Evolutionary conservation across 2,888 invertebrate species (phyloP), one percentile per base, ranked within the genome.

Genomic region (Cyrtodaria siliqua): DNA sequence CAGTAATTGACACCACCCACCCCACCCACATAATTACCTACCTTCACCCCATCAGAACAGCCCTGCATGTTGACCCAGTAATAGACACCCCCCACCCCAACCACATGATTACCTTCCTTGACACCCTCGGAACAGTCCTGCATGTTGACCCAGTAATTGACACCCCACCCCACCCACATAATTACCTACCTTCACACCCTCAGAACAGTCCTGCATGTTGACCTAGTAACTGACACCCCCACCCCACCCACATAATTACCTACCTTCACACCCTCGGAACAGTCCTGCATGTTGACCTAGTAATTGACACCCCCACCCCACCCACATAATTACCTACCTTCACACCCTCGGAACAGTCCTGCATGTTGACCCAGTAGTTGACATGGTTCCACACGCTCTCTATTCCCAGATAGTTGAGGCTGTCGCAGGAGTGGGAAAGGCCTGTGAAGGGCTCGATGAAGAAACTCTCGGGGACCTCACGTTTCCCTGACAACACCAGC

Each of bases 371-470:
- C 93, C 93, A 93, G 84, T 92, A 98, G 93, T 98, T 98, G 60
- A 94, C 94, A 89, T 97, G 94, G 88, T 97, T 97, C 95, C 98
- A 98, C 60, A 98, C 93, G 82, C 96, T 96, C 89, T 98, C 97
- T 3, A 98, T 94, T 0, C 96, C 95, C 33, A 96, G 95, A 87
- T 97, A 98, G 73, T 95, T 94, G 1, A 94, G 92, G 47, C 87
- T 90, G 57, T 93, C 90, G 0, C 95, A 90, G 0, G 95, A 94
- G 79, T 95, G 94, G 0, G 94, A 91, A 18, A 94, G 94, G 0
- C 98, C 98, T 0, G 97, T 96, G 18, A 96, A 95, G 1, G 98
- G 96, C 88, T 98, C 98, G 44, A 98, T 95, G 91, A 97, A 98
- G 92, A 96, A 95, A 0, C 95, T 95, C 73, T 95, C 94, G 2